Base-by-base conservation (phyloP, 2,113 vertebrate species). In the Leptodactylus fuscus region DNA sequence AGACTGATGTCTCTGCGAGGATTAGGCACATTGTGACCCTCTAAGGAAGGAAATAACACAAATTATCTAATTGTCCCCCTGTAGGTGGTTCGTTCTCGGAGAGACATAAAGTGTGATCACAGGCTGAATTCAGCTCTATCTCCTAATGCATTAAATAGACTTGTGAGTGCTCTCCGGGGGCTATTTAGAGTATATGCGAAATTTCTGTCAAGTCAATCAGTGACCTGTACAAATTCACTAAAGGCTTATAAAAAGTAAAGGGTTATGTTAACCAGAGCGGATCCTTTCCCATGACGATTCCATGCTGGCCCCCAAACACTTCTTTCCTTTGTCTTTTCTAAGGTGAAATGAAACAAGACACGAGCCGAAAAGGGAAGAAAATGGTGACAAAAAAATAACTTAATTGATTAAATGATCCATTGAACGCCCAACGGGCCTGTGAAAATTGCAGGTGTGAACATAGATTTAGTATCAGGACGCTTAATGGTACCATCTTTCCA, bases 151-250 rank as follows among this genome's bases (percentile, higher is more conserved):
- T 49, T 80, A 70, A 69, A 85, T 80, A 85, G 83, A 51, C 83
- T 32, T 32, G 34, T 32, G 77, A 85, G 75, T 71, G 76, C 65
- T 85, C 83, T 80, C 76, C n/a, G 3, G 76, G 76, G 83, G 83
- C 83, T 80, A 80, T 80, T 85, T 71, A 78, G 76, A 41, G 62
- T 58, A 53, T 69, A 78, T 67, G 46, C 32, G 75, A 85, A 85
- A 85, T 70, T 85, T 79, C 76, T 80, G 76, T 80, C 83, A 85
- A 80, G 76, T 70, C 76, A 71, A 58, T 70, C 83, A 73, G 76
- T 85, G 83, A 80, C 83, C 83, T 85, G 83, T 71, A 27, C 62
- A 85, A 85, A 85, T 80, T 46, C 83, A 71, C 76, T 58, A 32
- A 70, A 80, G 65, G 70, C 10, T 79, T 44, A 83, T 83, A 83